phyloP scores from a whole-genome alignment of 2,888 invertebrate species.

The Doris montereyensis region DNA sequence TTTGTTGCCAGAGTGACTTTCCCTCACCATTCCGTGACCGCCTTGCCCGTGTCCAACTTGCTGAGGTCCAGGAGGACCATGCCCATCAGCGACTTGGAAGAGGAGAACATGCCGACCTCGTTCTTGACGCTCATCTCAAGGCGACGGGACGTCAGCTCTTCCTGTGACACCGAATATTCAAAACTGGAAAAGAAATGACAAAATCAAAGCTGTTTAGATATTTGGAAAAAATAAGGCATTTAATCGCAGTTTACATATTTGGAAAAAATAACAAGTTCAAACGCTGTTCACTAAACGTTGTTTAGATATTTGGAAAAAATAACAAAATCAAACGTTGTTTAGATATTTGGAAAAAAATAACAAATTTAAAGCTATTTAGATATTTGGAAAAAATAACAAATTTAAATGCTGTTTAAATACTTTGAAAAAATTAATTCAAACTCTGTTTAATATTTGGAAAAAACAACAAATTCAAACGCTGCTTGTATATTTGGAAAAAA shows the following conservation, averaged over 20 bases:
- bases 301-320: too few relatives aligned
- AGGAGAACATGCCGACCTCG: conserved; percentile 78
- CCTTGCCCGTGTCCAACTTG: conserved; percentile 80
- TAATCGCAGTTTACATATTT: too few relatives aligned
- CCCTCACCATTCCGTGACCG: conserved; percentile 80
- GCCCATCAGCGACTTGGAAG: conserved; percentile 80
- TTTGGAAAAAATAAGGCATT: too few relatives aligned
- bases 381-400: too few relatives aligned
- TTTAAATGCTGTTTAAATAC: too few relatives aligned
- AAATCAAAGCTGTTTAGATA: neutral
- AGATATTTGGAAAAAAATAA: conserved; percentile 77
- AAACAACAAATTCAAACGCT: too few relatives aligned
- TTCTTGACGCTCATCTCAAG: conserved; percentile 86
- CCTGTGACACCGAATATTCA: conserved; percentile 88
- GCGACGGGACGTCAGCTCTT: conserved; percentile 83
- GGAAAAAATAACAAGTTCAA: too few relatives aligned
- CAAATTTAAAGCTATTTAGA: neutral
- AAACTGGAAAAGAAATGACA: conserved; percentile 75
- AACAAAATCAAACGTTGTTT: too few relatives aligned
- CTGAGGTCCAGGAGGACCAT: conserved; percentile 80
- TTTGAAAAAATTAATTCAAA: too few relatives aligned
- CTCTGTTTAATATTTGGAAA: too few relatives aligned
- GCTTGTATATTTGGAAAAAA: conserved; percentile 79
- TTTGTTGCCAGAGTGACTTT: too few relatives aligned
- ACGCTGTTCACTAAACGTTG: neutral